Evolutionary conservation across 1,140 invertebrate species (phyloP), one percentile per base, ranked within the genome.

Genomic region (Sinonovacula constricta): DNA sequence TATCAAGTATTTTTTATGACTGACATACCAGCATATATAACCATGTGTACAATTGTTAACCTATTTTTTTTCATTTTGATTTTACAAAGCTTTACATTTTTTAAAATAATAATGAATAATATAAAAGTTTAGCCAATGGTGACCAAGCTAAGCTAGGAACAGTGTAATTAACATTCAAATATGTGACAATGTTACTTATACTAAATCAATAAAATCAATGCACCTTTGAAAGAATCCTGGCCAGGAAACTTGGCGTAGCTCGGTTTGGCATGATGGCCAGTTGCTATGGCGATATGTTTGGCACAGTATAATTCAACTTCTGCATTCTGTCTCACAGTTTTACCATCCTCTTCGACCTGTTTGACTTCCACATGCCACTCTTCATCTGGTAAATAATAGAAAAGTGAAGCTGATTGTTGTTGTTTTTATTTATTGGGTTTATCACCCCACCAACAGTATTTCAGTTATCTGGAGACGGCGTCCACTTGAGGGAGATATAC

Each of bases 191-290:
- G n/a, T n/a, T n/a, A n/a, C n/a, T n/a, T n/a, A n/a, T n/a, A n/a
- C n/a, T n/a, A n/a, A n/a, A n/a, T n/a, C n/a, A n/a, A n/a, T n/a
- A n/a, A n/a, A n/a, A n/a, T n/a, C n/a, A n/a, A n/a, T n/a, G 5
- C 53, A 89, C 89, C 89, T 82, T 69, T 75, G 67, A 90, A 90
- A 31, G 83, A 86, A 49, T 89, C 85, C 57, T 87, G 84, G 18
- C 89, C 89, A 51, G 57, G 51, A 77, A 90, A 89, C 15, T 80
- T 77, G 1, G 87, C 71, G 15, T 57, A 66, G 18, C 45, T 86
- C 15, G 89, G 88, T 80, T 82, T 87, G 24, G 88, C 87, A 84
- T 90, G 89, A 78, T 90, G 89, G 30, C 89, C 89, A 51, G 86
- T 85, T 39, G 87, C 86, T 71, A 90, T 81, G 26, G 87, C 85